phyloP scores from a whole-genome alignment of 2,113 vertebrate species.

The Turdus rufiventris region DNA sequence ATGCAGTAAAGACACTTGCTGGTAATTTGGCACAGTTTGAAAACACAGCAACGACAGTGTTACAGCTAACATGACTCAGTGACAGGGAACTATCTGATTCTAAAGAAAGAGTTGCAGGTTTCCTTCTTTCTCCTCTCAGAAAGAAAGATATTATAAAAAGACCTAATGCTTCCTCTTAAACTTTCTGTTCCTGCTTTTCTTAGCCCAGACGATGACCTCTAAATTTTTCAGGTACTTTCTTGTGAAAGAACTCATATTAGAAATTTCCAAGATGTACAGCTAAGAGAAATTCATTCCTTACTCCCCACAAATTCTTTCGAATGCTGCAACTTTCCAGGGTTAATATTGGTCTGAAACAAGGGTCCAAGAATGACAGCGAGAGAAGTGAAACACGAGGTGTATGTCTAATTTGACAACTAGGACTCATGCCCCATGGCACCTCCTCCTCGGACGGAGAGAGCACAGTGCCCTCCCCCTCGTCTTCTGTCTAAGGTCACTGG shows the following conservation, averaged over 20 bases:
- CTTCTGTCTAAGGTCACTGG: constrained; percentile 72
- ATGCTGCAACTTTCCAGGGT: constrained; percentile 59
- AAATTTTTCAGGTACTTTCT: constrained; percentile 35
- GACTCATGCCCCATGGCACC: constrained; percentile 66
- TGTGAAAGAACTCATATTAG: neutral
- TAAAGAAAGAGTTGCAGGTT: constrained; percentile 62
- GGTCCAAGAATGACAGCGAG: constrained; percentile 58
- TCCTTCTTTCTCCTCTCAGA: constrained; percentile 16
- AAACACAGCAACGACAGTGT: constrained; percentile 54
- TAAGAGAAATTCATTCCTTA: constrained; percentile 44
- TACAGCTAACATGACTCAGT: constrained; percentile 41
- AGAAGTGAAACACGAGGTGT: constrained; percentile 66
- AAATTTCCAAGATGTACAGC: constrained; percentile 23
- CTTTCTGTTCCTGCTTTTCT: constrained; percentile 17
- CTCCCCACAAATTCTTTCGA: neutral
- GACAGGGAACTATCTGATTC: constrained; percentile 56
- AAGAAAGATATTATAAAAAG: neutral
- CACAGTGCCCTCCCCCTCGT: constrained; percentile 32
- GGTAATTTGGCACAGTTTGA: constrained; percentile 90
- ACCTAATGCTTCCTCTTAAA: constrained; percentile 4
- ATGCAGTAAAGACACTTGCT: constrained; percentile 91
- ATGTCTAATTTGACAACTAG: constrained; percentile 67
- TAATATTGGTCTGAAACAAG: constrained; percentile 59
- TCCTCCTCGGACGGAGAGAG: constrained; percentile 60
- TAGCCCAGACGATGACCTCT: neutral